Evolutionary conservation across 2,888 invertebrate species (phyloP), one percentile per base, ranked within the genome.

Genomic region (Latrodectus hesperus): DNA sequence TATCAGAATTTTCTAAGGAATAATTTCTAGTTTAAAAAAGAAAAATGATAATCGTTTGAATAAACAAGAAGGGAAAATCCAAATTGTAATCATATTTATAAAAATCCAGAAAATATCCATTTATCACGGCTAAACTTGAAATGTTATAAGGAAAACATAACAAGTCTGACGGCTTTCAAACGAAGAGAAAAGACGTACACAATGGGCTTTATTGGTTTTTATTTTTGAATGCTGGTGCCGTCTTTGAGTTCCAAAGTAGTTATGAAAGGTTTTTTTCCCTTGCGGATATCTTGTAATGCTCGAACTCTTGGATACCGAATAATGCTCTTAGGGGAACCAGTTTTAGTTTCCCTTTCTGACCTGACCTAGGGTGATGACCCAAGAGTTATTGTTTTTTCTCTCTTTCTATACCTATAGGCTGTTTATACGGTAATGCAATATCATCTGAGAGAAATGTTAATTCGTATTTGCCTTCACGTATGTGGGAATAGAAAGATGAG

Each of bases 321-420:
- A 84, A 74, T 79, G 84, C 78, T 84, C 74, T 53, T 79, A 76
- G 84, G 78, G 65, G 84, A 84, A 84, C 84, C 78, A 79, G 84
- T 84, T 82, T 73, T 83, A 53, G 78, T 79, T 84, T 84, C 84
- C 68, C 79, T 84, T 84, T 78, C 72, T 84, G 84, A 84, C 84
- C 84, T 73, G 84, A 84, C 84, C 84, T 60, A 79, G 84, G 84
- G 78, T 84, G 77, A 84, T 84, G 84, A 84, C 79, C 84, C 74
- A 74, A 71, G 55, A 73, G 68, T 74, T 60, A 55, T 72, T 74
- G 78, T 38, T 38, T 38, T 38, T 38, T 38, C 38, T 38, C 38
- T 38, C 38, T 38, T 38, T 38, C 38, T 6, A 38, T 38, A 84
- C 84, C 78, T 79, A 74, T 53, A 60, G 76, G 83, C 71, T 76